Conservation (phyloP, 2,797 vertebrate genomes). For the Gadopsis marmoratus region DNA sequence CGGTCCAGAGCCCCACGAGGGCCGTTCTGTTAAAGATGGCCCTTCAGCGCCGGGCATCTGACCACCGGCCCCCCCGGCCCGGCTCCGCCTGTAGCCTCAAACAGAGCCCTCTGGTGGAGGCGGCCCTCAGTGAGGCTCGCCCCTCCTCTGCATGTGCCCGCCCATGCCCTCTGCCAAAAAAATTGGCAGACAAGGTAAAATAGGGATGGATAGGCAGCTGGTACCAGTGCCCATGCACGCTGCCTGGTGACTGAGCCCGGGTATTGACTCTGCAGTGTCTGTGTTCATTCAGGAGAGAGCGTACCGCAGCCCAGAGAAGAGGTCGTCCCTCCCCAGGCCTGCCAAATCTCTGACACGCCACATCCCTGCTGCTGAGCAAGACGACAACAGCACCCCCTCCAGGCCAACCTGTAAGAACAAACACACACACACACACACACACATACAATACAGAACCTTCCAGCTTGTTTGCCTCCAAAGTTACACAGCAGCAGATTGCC, state of each 20-base stretch:
- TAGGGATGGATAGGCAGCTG: not conserved
- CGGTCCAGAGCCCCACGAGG: conserved; percentile 74
- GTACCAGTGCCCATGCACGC: not conserved
- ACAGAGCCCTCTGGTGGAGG: conserved; percentile 82
- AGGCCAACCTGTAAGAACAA: conserved; percentile 90
- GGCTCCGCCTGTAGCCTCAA: conserved; percentile 88
- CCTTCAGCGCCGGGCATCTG: conserved; percentile 61
- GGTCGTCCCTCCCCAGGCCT: conserved; percentile 93
- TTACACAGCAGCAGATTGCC: not conserved
- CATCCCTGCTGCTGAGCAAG: conserved; percentile 90
- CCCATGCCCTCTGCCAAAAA: conserved; percentile 57
- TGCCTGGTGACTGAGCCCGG: not conserved
- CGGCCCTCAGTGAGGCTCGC: conserved; percentile 80
- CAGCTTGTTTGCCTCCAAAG: not conserved
- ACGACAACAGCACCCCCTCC: conserved; percentile 88
- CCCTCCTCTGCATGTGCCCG: conserved; percentile 85
- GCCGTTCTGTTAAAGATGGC: conserved; percentile 80
- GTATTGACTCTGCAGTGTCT: conserved; percentile 9
- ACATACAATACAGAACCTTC: not conserved
- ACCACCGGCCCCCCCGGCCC: conserved; percentile 81
- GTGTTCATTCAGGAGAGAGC: conserved; percentile 87
- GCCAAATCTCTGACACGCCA: conserved; percentile 93
- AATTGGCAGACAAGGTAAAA: conserved; percentile 75
- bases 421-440: conserved; percentile 3
- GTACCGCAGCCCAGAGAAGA: conserved; percentile 93